These are phyloP conservation scores for Doryteuthis pealeii DNA, from an alignment of 1,140 invertebrate genomes.

Conservation along the genomic window DNA sequence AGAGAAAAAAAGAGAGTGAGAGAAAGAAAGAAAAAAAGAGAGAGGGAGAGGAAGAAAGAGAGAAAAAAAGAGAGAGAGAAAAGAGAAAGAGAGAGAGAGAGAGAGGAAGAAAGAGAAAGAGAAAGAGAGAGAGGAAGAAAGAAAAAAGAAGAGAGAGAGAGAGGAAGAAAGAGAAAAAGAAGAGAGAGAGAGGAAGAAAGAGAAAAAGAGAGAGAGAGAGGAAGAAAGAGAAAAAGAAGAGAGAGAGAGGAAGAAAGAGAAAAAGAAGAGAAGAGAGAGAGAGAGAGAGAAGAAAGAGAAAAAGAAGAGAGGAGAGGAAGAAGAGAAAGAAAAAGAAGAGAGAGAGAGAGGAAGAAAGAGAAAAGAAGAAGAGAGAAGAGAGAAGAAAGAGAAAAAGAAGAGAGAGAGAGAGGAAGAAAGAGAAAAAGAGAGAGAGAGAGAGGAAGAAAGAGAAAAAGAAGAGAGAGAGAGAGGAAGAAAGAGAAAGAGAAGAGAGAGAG, in stretches of 20 bases:
- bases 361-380: neutral
- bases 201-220: conserved; percentile 15
- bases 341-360: neutral
- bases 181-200: neutral
- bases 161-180: neutral
- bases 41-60: neutral
- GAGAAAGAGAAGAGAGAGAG: neutral
- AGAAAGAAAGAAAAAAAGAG: neutral
- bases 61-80: neutral
- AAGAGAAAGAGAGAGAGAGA: neutral
- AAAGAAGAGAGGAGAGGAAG: too few species aligned
- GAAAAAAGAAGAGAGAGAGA: neutral
- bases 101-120: neutral
- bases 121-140: neutral
- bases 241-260: conserved; percentile 3
- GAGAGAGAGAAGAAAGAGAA: too few species aligned
- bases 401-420: neutral
- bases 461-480: neutral
- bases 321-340: neutral
- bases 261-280: too few species aligned
- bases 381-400: neutral
- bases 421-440: neutral
- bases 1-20: neutral
- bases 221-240: neutral
- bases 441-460: neutral